phyloP scores from a whole-genome alignment of 2,888 invertebrate genomes.

The Volucella bombylans region DNA sequence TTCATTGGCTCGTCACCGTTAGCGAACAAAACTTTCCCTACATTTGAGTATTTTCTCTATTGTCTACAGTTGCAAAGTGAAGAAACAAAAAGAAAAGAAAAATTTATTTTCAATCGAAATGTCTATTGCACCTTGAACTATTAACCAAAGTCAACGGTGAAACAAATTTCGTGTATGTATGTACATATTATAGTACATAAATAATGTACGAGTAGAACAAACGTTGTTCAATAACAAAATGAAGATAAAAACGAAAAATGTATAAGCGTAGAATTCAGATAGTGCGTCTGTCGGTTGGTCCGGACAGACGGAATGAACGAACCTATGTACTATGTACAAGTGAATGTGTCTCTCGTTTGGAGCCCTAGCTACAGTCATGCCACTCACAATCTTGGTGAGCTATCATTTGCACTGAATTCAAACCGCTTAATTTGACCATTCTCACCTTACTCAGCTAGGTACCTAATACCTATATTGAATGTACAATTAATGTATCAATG shows the following conservation, averaged over 20 bases:
- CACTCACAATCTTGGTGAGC: neutral
- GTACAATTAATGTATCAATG: slow-evolving; percentile 9
- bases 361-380: slow-evolving; percentile 17
- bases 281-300: neutral
- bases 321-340: no score
- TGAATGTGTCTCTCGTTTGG: slow-evolving; percentile 23
- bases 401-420: slow-evolving; percentile 37
- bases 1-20: neutral
- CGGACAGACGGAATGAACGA: neutral
- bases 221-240: slow-evolving; percentile 15
- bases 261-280: neutral
- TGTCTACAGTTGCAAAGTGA: neutral
- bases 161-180: slow-evolving; percentile 15
- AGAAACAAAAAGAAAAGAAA: neutral
- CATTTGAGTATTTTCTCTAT: neutral
- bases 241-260: slow-evolving; percentile 3
- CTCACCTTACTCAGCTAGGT: slow-evolving; percentile 24
- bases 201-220: slow-evolving; percentile 13
- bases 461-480: neutral
- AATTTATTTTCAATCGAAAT: slow-evolving; percentile 20
- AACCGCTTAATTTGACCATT: slow-evolving; percentile 59
- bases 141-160: slow-evolving; percentile 47
- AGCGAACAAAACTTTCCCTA: slow-evolving; percentile 17
- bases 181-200: neutral
- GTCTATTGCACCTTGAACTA: slow-evolving; percentile 60